Evolutionary conservation across 1,140 invertebrate species (phyloP).

Genomic region (Sinella curviseta): DNA sequence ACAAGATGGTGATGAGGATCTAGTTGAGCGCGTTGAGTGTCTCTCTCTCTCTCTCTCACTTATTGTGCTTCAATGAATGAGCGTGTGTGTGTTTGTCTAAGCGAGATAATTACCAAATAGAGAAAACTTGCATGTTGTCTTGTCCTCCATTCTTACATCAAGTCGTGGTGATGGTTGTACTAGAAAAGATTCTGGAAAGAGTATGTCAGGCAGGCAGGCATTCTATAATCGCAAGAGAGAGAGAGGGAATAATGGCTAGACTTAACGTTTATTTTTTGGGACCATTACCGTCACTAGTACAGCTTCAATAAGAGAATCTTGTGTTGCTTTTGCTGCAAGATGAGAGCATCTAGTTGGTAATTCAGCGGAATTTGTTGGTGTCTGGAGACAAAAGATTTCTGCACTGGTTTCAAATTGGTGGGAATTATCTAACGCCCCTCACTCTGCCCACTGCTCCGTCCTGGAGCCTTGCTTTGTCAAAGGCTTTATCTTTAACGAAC

Average conservation of each 20-base stretch:
- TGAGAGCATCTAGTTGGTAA: not conserved
- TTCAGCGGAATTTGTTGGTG: not conserved
- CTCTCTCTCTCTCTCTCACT: not conserved
- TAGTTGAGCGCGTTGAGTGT: not conserved
- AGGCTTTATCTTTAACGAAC: no score
- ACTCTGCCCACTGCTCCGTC: not conserved
- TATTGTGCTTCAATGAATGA: not conserved
- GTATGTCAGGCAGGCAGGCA: no score
- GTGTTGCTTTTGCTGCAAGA: no score
- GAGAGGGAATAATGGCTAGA: not conserved
- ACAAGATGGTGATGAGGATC: not conserved
- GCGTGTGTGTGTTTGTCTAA: not conserved
- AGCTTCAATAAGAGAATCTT: no score
- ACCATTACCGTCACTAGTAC: not conserved
- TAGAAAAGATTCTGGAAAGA: no score
- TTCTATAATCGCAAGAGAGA: no score
- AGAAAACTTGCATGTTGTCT: not conserved
- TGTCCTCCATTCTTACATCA: no score
- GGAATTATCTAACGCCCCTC: not conserved
- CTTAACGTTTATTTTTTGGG: not conserved
- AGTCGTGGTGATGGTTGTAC: no score
- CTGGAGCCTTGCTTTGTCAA: no score
- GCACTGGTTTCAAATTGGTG: not conserved
- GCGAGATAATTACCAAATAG: constrained; percentile 13
- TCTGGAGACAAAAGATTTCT: not conserved